Percentiles rank a stretch among this genome's conserved stretches.
phyloP scores from a whole-genome alignment of 1,140 invertebrate genomes.

The Penaeus vannamei region DNA sequence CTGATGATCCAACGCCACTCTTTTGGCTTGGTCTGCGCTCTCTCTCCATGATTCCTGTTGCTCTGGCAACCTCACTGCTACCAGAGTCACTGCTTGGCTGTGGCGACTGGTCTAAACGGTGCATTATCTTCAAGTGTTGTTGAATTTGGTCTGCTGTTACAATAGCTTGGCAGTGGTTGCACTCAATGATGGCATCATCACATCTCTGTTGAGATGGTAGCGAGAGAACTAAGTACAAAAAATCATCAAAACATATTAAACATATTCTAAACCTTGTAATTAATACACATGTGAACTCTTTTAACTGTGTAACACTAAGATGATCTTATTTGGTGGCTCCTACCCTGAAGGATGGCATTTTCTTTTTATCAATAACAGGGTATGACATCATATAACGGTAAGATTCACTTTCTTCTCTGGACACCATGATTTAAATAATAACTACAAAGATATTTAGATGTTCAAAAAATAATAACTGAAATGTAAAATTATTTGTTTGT shows the following conservation, averaged over 20 bases:
- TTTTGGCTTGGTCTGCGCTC: neutral
- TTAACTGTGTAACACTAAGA: no score
- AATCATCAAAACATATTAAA: neutral
- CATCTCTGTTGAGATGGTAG: neutral
- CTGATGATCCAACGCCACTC: conserved; percentile 2
- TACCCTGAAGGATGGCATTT: no score
- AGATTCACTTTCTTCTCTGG: no score
- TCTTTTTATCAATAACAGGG: no score
- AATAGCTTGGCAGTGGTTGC: conserved; percentile 22
- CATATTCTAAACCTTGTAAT: neutral
- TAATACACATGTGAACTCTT: no score
- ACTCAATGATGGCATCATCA: conserved; percentile 15
- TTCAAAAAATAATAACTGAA: no score
- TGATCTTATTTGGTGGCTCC: no score
- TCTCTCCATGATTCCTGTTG: conserved; percentile 11
- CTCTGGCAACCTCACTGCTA: conserved; percentile 36
- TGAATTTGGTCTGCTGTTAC: conserved; percentile 12
- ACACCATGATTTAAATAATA: no score
- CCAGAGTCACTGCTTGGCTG: conserved; percentile 37
- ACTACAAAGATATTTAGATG: no score
- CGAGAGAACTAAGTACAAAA: neutral
- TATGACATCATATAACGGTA: no score
- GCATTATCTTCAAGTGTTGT: conserved; percentile 34
- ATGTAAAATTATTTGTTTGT: no score
- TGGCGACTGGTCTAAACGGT: conserved; percentile 7